Evolutionary conservation across 2,888 invertebrate genomes (phyloP).

Genomic region (Holacanthella duospinosa): DNA sequence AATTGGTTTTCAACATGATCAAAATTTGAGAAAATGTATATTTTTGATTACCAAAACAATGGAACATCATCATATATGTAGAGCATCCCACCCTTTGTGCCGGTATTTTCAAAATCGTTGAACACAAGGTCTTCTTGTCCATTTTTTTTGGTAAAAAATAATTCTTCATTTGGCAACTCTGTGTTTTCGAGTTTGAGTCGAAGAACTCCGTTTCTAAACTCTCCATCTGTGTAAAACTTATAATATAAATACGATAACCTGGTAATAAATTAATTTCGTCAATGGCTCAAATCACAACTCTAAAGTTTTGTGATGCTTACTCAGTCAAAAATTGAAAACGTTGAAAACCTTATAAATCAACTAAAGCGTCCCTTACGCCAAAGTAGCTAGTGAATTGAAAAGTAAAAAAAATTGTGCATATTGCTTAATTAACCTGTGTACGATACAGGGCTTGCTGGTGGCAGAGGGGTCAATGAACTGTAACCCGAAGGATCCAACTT

Average conservation of each 20-base stretch:
- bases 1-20: too few species aligned
- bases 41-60: conserved; percentile 43
- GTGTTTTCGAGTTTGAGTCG: conserved; percentile 12
- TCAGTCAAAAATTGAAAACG: too few species aligned
- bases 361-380: too few species aligned
- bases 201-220: conserved; percentile 16
- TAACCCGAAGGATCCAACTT: conserved; percentile 22
- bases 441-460: conserved; percentile 11
- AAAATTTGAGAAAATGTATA: too few species aligned
- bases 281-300: too few species aligned
- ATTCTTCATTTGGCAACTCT: conserved; percentile 19
- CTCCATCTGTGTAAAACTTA: background rate
- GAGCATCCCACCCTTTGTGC: conserved; percentile 37
- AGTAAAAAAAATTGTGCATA: background rate
- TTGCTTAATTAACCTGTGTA: conserved; percentile 5
- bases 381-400: too few species aligned
- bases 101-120: conserved; percentile 14
- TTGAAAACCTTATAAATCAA: too few species aligned
- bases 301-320: background rate
- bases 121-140: conserved; percentile 14
- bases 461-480: conserved; percentile 9
- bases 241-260: background rate
- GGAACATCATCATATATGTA: conserved; percentile 46
- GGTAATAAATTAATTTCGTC: too few species aligned
- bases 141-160: conserved; percentile 15